Evolutionary conservation across 1,140 invertebrate species (phyloP).

Genomic region (Bombus waltoni): DNA sequence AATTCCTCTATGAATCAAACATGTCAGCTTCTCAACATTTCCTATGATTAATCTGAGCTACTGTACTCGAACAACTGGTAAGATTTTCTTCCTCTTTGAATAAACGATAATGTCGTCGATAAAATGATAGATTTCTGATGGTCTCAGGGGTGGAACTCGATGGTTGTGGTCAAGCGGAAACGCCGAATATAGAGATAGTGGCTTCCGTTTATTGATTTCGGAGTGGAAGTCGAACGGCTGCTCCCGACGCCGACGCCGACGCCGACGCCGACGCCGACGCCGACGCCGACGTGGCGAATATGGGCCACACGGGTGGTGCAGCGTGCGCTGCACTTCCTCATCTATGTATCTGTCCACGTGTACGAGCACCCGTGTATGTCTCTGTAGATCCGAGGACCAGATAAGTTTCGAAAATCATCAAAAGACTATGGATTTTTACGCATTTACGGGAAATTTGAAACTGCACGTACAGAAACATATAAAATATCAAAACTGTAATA

Average conservation of each 20-base stretch:
- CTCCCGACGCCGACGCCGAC: not conserved
- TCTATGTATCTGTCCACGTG: not conserved
- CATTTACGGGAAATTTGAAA: too few relatives aligned
- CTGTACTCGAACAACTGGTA: not conserved
- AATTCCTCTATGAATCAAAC: not conserved
- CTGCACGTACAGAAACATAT: too few relatives aligned
- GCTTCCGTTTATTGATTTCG: constrained; percentile 81
- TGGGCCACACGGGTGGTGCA: constrained; percentile 70
- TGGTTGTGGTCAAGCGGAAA: constrained; percentile 37
- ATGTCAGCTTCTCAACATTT: not conserved
- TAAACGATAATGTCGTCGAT: not conserved
- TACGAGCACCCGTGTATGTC: not conserved
- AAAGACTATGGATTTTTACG: too few relatives aligned
- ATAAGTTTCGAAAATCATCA: too few relatives aligned
- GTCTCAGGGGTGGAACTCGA: not conserved
- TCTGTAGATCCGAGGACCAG: too few relatives aligned
- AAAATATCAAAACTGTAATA: too few relatives aligned
- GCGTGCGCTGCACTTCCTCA: not conserved
- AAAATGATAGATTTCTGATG: not conserved
- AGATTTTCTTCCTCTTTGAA: not conserved
- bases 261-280: too few relatives aligned
- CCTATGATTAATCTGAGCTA: not conserved
- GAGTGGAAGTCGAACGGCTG: constrained; percentile 51
- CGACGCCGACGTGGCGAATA: constrained; percentile 65
- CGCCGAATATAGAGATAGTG: constrained; percentile 68